Evolutionary conservation across 1,140 invertebrate species (phyloP).

Genomic region (Bombus difficillimus): DNA sequence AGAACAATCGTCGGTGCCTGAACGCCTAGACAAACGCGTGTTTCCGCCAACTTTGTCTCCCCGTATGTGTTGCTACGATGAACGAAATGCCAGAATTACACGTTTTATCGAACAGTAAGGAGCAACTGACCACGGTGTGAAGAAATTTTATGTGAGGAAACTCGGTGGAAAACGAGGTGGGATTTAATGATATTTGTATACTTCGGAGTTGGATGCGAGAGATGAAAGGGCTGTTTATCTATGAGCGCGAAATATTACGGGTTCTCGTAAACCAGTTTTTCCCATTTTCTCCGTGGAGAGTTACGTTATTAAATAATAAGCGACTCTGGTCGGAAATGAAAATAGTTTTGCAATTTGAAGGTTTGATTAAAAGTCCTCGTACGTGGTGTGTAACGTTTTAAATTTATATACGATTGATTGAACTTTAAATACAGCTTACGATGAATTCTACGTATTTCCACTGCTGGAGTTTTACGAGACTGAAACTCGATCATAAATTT

Average conservation of each 20-base stretch:
- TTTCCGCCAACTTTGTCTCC: constrained; percentile 4
- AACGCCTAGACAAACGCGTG: constrained; percentile 16
- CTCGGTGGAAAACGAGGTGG: neutral
- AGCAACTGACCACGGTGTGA: neutral
- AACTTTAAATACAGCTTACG: neutral
- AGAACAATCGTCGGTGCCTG: constrained; percentile 15
- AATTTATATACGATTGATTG: neutral
- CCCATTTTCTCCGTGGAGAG: neutral
- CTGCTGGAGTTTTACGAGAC: neutral
- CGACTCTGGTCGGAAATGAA: constrained; percentile 6
- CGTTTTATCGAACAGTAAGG: neutral
- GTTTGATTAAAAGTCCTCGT: constrained; percentile 10
- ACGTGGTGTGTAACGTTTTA: neutral
- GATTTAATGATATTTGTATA: constrained; percentile 1
- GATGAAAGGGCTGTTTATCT: constrained; percentile 5
- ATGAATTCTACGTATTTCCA: neutral
- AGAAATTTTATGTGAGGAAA: neutral
- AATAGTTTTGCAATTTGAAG: constrained; percentile 7
- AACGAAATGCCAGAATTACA: neutral
- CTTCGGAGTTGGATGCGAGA: neutral
- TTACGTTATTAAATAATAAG: constrained; percentile 20
- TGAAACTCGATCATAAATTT: neutral
- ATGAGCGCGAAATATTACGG: neutral
- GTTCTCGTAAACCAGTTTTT: neutral
- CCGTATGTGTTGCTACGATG: neutral